Evolutionary conservation across 2,797 vertebrate genomes (phyloP).

Genomic region (Furcifer pardalis): DNA sequence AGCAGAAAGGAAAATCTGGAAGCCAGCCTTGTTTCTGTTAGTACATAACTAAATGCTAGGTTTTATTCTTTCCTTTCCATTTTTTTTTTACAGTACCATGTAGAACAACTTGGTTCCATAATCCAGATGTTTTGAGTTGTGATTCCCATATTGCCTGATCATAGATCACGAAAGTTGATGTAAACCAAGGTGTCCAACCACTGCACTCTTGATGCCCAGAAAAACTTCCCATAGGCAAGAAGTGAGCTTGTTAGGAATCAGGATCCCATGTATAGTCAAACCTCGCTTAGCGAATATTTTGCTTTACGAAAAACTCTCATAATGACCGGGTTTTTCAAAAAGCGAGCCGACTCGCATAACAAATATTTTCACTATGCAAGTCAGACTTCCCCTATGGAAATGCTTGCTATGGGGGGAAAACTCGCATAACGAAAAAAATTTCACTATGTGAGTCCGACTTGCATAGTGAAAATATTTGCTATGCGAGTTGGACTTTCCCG

Average conservation of each 20-base stretch:
- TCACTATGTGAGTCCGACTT: too few relatives aligned
- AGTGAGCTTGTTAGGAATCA: neutral
- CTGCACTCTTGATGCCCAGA: neutral
- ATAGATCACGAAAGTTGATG: neutral
- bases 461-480: too few relatives aligned
- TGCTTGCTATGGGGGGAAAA: too few relatives aligned
- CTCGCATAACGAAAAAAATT: too few relatives aligned
- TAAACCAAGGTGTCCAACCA: neutral
- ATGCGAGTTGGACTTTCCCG: too few relatives aligned
- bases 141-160: neutral
- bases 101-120: neutral
- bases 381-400: too few relatives aligned
- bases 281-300: too few relatives aligned
- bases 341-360: too few relatives aligned
- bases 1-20: constrained; percentile 45
- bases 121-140: neutral
- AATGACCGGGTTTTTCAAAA: too few relatives aligned
- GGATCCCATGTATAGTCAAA: too few relatives aligned
- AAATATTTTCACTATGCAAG: too few relatives aligned
- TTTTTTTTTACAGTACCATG: neutral
- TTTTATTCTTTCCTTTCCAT: neutral
- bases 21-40: constrained; percentile 5
- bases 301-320: too few relatives aligned
- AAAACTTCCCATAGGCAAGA: neutral
- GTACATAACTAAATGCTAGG: neutral